phyloP scores from a whole-genome alignment of 2,888 invertebrate genomes.

The Acanthopleura granulata region DNA sequence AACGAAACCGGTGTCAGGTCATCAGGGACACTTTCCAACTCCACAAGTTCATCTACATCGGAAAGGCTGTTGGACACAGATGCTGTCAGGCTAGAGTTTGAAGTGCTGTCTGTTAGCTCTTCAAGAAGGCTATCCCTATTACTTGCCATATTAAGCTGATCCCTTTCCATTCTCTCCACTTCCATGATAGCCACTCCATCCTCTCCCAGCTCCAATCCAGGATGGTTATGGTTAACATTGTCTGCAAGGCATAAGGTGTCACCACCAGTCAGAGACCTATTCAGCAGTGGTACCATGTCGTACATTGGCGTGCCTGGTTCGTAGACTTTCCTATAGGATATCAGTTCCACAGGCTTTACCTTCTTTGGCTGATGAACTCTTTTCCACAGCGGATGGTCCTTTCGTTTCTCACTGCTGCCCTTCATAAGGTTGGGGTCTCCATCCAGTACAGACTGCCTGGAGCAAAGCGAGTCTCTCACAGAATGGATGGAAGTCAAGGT shows the following conservation, averaged over 20 bases:
- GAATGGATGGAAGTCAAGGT: neutral
- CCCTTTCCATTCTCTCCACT: no score
- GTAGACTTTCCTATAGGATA: constrained; percentile 24
- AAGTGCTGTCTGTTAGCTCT: no score
- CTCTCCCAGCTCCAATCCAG: no score
- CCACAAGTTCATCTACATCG: no score
- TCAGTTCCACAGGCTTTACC: constrained; percentile 23
- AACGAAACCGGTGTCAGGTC: no score
- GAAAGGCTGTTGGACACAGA: no score
- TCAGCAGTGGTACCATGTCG: neutral
- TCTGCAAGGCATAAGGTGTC: neutral
- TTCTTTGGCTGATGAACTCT: constrained; percentile 10
- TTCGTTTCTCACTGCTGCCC: constrained; percentile 34
- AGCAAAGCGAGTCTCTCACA: neutral
- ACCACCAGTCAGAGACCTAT: constrained; percentile 1
- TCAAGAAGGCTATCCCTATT: no score
- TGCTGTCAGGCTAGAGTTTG: no score
- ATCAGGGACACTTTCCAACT: no score
- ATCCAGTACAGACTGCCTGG: neutral
- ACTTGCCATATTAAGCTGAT: no score
- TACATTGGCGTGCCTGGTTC: constrained; percentile 20
- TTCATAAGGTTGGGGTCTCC: constrained; percentile 15
- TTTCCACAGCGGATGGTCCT: constrained; percentile 25
- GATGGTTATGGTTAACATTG: no score
- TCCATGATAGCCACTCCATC: no score